A percentile compares a stretch with the other conserved stretches of the same genome.
These are phyloP conservation scores for Teleogryllus occipitalis DNA, from an alignment of 1,140 invertebrate species.

Conservation along the genomic window DNA sequence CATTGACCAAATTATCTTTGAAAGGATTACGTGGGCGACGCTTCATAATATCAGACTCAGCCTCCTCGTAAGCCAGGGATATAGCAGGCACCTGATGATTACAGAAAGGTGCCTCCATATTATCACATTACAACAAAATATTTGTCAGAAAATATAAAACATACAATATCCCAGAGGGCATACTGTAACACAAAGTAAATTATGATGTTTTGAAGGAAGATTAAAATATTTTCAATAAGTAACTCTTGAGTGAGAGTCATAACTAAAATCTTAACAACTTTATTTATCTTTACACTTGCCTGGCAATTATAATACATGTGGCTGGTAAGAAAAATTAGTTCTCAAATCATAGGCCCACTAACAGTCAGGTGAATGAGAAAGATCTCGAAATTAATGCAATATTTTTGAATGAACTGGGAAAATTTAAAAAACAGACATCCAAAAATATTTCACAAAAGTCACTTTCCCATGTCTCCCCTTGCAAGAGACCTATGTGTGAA, in stretches of 20 bases:
- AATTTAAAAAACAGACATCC: neutral
- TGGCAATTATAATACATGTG: too few species aligned
- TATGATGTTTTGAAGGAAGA: too few species aligned
- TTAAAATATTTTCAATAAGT: too few species aligned
- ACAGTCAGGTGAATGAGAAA: constrained; percentile 1
- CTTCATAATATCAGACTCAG: constrained; percentile 99
- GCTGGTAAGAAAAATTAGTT: neutral
- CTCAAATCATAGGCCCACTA: neutral
- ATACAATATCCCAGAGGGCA: neutral
- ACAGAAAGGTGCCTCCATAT: constrained; percentile 28
- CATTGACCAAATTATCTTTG: constrained; percentile 96
- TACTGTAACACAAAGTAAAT: too few species aligned
- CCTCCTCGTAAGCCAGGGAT: constrained; percentile 95
- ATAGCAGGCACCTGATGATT: constrained; percentile 83
- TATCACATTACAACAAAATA: neutral
- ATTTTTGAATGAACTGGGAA: neutral
- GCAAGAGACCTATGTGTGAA: neutral
- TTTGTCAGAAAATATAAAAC: neutral
- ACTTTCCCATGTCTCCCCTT: neutral
- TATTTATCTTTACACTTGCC: too few species aligned
- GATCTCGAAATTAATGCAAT: neutral
- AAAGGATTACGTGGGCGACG: constrained; percentile 89
- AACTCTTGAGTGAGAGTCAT: too few species aligned
- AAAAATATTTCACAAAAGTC: neutral
- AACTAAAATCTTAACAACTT: too few species aligned